phyloP scores from a whole-genome alignment of 2,113 vertebrate genomes.

The Chrysochloris asiatica region DNA sequence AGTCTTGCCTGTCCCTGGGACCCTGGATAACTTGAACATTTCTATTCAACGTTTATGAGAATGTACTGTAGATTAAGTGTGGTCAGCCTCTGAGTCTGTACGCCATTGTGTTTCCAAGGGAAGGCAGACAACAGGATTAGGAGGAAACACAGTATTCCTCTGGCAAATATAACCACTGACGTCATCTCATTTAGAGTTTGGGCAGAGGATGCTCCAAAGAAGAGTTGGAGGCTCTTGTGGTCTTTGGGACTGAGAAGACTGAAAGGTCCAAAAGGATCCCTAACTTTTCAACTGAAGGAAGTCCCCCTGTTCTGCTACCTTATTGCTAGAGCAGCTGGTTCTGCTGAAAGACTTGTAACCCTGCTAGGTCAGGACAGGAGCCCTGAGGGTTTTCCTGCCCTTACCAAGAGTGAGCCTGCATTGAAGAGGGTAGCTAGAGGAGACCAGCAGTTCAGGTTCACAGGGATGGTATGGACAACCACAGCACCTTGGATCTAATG shows the following conservation, averaged over 20 bases:
- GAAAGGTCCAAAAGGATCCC: neutral
- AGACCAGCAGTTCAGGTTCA: neutral
- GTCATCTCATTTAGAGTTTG: neutral
- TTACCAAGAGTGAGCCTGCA: neutral
- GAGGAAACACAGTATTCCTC: neutral
- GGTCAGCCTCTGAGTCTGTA: neutral
- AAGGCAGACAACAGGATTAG: neutral
- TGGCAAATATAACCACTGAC: neutral
- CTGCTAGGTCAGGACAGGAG: neutral
- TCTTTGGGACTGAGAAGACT: neutral
- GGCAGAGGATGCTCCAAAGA: neutral
- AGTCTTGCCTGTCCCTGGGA: neutral
- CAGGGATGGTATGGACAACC: neutral
- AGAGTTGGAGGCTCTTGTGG: neutral
- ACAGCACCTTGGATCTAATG: neutral
- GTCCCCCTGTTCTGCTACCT: neutral
- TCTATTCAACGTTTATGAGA: neutral
- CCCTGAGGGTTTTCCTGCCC: neutral
- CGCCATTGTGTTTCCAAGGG: neutral
- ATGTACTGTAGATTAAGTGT: neutral
- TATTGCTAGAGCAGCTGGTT: neutral
- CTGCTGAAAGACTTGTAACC: neutral
- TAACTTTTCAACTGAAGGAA: neutral
- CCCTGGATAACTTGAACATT: neutral
- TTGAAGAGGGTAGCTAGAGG: neutral